Evolutionary conservation across 2,113 vertebrate species (phyloP), one percentile per base, ranked within the genome.

Genomic region (Sapajus apella): DNA sequence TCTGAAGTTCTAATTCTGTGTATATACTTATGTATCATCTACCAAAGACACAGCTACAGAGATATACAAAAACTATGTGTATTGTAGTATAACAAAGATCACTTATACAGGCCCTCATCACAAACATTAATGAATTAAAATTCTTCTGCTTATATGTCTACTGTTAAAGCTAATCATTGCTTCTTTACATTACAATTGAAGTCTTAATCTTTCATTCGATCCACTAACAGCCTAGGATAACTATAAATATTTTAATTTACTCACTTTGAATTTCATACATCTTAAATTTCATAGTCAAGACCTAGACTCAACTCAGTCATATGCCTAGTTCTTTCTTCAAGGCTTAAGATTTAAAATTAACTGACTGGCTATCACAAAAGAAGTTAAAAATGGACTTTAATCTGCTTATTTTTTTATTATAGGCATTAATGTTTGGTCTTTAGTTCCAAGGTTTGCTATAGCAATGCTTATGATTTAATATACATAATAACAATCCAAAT

Each of bases 221-320:
- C 1, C 56, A 56, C 47, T 43, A 88, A 40, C 37, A 87, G 81
- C 30, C n/a, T 86, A 90, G 47, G 76, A 89, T 83, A 90, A 96
- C 43, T 87, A 75, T 8, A 91, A 90, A 92, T 94, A 94, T 86
- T 87, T 86, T 76, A 86, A 96, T 95, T 90, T 93, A 64, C 43
- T 70, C 86, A 75, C 35, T 64, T 79, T 87, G 66, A 94, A 96
- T 91, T 94, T 87, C 40, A 96, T 56, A 84, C 32, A 88, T 87
- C 37, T 94, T 95, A 77, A 76, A 84, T 76, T 90, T 81, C 23
- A 43, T 58, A 79, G 61, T 47, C 91, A 81, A 94, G 23, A 85
- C 40, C 70, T 68, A 76, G 55, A 73, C 35, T 86, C 50, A 72
- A 85, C 80, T 93, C 64, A 88, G 0, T 66, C n/a, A 47, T 66